Base-by-base conservation (phyloP, 2,113 vertebrate genomes). In the Leptobrachium leishanense region DNA sequence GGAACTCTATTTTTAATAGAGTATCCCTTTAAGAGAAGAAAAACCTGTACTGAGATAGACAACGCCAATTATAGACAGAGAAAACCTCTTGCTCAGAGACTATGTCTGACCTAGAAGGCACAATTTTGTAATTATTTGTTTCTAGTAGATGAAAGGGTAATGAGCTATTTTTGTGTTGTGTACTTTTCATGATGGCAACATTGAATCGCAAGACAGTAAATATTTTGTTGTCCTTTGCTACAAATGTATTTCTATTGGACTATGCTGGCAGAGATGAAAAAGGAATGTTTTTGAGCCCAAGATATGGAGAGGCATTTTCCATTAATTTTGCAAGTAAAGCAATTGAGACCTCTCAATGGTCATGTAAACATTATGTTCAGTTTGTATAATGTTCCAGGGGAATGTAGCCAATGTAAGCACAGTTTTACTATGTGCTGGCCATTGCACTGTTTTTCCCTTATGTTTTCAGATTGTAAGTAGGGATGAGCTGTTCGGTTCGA, bases 121-220 rank as follows among this genome's bases (percentile, higher is more conserved):
- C 72, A 74, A 74, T 74, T 63, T 74, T 31, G 15, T 63, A 63
- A 74, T 74, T 63, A 44, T 74, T 73, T 62, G 10, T 73, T 63
- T 63, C 55, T 41, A 10, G 3, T 15, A 63, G 72, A 74, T 74
- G 55, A 62, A 74, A 74, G 72, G 6, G 62, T 59, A 31, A 62
- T 43, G 12, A 43, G 55, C 42, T 63, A 20, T 31, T 74, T 40
- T 62, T 74, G 72, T 62, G 72, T 41, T n/a, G 8, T 73, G 3
- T 40, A 10, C 6, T 57, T 43, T 43, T 11, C 2, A 72, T 72
- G 20, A 57, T 41, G 55, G 10, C 39, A n/a, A 31, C 46, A 53
- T 2, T 39, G 6, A 57, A 73, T 42, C 20, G 71, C 39, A 50
- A 50, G 46, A 39, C 62, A 64, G 20, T 39, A 31, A 57, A 31